Percentiles rank a stretch among this genome's conserved stretches.
Evolutionary conservation across 2,888 invertebrate genomes (phyloP).

Genomic region (Microplitis manilae): DNA sequence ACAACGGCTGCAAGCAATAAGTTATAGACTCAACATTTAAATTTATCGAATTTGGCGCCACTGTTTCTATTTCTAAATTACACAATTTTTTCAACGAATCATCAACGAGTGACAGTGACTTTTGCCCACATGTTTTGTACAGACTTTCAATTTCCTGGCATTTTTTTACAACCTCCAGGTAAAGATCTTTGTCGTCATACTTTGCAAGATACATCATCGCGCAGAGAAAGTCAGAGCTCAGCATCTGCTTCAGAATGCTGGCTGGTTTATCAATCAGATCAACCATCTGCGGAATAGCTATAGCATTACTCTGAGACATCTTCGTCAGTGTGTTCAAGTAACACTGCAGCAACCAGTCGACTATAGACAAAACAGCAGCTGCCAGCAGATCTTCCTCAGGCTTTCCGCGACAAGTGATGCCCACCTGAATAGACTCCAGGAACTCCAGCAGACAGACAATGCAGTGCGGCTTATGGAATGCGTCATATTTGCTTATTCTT

Average conservation of each 20-base stretch:
- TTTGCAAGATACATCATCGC: conserved; percentile 89
- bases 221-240: conserved; percentile 82
- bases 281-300: conserved; percentile 71
- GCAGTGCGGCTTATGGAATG: conserved; percentile 90
- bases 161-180: conserved; percentile 81
- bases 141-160: conserved; percentile 81
- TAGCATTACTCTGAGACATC: conserved; percentile 60
- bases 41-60: conserved; percentile 73
- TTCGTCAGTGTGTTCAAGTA: conserved; percentile 74
- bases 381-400: conserved; percentile 91
- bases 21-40: conserved; percentile 79
- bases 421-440: conserved; percentile 79
- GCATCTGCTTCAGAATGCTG: conserved; percentile 78
- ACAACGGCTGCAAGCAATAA: conserved; percentile 84
- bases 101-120: conserved; percentile 75
- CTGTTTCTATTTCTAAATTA: conserved; percentile 77
- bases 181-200: conserved; percentile 84
- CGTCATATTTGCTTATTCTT: conserved; percentile 90
- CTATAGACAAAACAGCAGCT: conserved; percentile 85
- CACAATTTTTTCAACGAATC: conserved; percentile 77
- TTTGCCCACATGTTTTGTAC: conserved; percentile 75
- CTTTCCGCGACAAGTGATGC: conserved; percentile 82
- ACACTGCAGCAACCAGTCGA: conserved; percentile 87
- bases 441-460: conserved; percentile 89
- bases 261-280: conserved; percentile 82